Evolutionary conservation across 1,140 invertebrate species (phyloP), one percentile per base, ranked within the genome.

Genomic region (Diorhabda elongata): DNA sequence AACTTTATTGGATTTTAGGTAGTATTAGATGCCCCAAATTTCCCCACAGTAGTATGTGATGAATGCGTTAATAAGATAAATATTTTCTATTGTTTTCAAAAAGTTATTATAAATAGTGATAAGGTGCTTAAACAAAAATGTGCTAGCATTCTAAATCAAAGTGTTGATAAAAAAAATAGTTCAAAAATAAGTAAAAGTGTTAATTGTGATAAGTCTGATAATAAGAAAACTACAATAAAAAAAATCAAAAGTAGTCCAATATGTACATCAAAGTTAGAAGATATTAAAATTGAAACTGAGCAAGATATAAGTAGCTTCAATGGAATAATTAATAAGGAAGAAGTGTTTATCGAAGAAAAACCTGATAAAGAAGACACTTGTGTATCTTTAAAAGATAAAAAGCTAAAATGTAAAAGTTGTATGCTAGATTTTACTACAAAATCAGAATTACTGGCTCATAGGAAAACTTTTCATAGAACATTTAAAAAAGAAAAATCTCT

Each of bases 11-110:
- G 11, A 42, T 73, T 74, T 61, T 66, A 78, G 75, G 69, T 78
- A 7, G 59, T 43, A 8, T 59, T 61, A 59, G 58, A 75, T 26
- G 64, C 11, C 43, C 43, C 57, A 9, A 63, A 74, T n/a, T 69
- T 73, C 44, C 72, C 75, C 42, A 66, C 68, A 4, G 71, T 70
- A 58, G 74, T 78, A 41, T 78, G 76, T 67, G 70, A 74, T 59
- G 73, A 74, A 67, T 78, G 76, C 56, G 45, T 73, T 26, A 64
- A 64, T 26, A 78, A 76, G 44, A 69, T 78, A 57, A 76, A 74
- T 42, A 72, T 57, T 42, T 72, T 73, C 7, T 78, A 74, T 56
- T 74, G 72, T 65, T 78, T 78, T 61, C 71, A 74, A 9, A 76
- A 75, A 71, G 69, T 75, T 9, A 72, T 78, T 8, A 73, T 73